Evolutionary conservation across 1,140 invertebrate species (phyloP).

Genomic region (Adoxophyes honmai): DNA sequence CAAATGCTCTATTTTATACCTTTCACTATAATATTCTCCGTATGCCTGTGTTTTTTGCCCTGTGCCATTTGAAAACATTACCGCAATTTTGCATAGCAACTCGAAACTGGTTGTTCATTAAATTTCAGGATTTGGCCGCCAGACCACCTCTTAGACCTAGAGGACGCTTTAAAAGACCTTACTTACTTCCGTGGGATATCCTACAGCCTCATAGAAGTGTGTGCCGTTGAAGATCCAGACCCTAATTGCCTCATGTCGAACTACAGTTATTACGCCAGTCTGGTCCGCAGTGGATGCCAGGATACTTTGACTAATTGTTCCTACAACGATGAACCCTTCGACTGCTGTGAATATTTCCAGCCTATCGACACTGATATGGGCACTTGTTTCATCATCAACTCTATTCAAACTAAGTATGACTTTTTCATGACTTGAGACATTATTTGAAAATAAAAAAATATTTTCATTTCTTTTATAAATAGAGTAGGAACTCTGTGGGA

Average conservation of each 20-base stretch:
- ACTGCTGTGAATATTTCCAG: conserved; percentile 82
- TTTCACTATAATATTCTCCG: too few species aligned
- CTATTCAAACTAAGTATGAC: conserved; percentile 76
- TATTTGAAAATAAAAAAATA: too few species aligned
- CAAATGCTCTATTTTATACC: too few species aligned
- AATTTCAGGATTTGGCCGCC: conserved; percentile 79
- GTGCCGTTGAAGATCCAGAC: conserved; percentile 64
- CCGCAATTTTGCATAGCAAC: too few species aligned
- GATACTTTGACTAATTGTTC: conserved; percentile 78
- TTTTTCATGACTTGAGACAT: background rate
- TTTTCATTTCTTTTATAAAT: too few species aligned
- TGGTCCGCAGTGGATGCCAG: conserved; percentile 78
- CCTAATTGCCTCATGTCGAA: conserved; percentile 63
- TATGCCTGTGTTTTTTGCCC: too few species aligned
- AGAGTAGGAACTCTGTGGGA: too few species aligned
- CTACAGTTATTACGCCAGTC: conserved; percentile 77
- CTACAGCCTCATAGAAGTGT: conserved; percentile 79
- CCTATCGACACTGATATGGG: conserved; percentile 82
- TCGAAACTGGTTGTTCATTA: too few species aligned
- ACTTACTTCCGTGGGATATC: conserved; percentile 81
- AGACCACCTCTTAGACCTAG: conserved; percentile 80
- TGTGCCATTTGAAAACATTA: background rate
- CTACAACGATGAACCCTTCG: conserved; percentile 80
- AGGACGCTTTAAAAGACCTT: conserved; percentile 82
- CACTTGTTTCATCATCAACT: conserved; percentile 81